These are phyloP conservation scores for Desmophyllum pertusum DNA, from an alignment of 92 coral and sea anemone species.

Conservation along the genomic window DNA sequence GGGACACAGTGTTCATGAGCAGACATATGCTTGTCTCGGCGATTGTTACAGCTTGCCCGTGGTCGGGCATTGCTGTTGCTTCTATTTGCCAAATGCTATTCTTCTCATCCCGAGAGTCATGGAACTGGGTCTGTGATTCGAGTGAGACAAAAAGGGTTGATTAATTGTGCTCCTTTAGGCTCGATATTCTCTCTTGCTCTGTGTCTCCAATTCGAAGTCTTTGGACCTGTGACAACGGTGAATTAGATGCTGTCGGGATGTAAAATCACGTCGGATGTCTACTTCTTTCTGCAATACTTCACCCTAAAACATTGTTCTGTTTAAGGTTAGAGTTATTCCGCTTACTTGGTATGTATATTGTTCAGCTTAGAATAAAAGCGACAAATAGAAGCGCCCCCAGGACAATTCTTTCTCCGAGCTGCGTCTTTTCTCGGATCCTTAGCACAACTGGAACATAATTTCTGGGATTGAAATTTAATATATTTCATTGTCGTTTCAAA, in stretches of 20 bases:
- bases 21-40: conserved; percentile 11
- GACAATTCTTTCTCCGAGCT: background rate
- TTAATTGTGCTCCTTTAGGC: background rate
- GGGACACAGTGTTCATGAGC: conserved; percentile 22
- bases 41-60: background rate
- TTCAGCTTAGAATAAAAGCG: background rate
- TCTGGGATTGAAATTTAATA: background rate
- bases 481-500: no score
- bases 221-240: background rate
- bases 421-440: background rate
- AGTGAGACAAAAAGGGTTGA: background rate
- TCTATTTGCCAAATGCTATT: background rate
- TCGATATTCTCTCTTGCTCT: background rate
- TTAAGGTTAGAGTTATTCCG: background rate
- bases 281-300: background rate
- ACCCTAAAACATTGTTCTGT: background rate
- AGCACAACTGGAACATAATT: background rate
- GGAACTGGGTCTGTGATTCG: background rate
- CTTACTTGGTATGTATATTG: background rate
- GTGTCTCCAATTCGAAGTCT: background rate
- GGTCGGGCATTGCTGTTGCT: conserved; percentile 8
- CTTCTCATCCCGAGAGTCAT: background rate
- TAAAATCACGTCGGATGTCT: background rate
- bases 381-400: background rate
- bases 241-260: background rate